Percentiles rank a stretch among this genome's conserved stretches.
Conservation (phyloP, 2,888 invertebrate species). For the Glaucopsyche alexis region DNA sequence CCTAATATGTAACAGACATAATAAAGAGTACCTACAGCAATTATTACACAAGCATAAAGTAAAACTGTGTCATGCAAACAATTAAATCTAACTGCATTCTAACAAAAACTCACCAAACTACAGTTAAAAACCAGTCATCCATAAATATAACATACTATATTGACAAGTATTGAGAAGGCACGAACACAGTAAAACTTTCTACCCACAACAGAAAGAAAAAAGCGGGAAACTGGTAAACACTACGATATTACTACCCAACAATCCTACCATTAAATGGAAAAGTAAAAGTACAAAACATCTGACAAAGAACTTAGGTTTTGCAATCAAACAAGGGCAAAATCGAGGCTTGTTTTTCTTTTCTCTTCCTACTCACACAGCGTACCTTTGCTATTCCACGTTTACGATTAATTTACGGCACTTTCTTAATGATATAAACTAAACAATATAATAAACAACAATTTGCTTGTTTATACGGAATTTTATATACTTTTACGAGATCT, state of each 20-base stretch:
- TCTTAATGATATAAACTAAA: slow-evolving; percentile 54
- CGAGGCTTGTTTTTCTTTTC: slow-evolving; percentile 64
- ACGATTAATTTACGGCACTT: slow-evolving; percentile 59
- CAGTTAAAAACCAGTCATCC: slow-evolving; percentile 53
- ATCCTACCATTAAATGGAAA: slow-evolving; percentile 28
- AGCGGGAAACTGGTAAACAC: slow-evolving; percentile 25
- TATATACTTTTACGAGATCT: slow-evolving; percentile 40
- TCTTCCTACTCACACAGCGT: slow-evolving; percentile 42
- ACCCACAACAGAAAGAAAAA: slow-evolving; percentile 29
- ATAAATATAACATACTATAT: slow-evolving; percentile 56
- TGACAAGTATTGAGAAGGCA: slow-evolving; percentile 35
- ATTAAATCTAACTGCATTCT: slow-evolving; percentile 52
- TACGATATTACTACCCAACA: background rate
- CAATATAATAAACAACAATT: slow-evolving; percentile 49
- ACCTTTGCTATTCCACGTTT: slow-evolving; percentile 52
- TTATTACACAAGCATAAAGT: slow-evolving; percentile 40
- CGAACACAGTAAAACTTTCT: slow-evolving; percentile 26
- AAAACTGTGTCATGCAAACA: slow-evolving; percentile 45
- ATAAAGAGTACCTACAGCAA: slow-evolving; percentile 21
- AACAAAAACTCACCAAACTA: slow-evolving; percentile 47
- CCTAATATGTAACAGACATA: slow-evolving; percentile 20
- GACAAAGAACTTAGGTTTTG: slow-evolving; percentile 74
- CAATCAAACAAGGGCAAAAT: slow-evolving; percentile 70
- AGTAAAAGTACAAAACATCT: slow-evolving; percentile 40
- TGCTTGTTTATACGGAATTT: slow-evolving; percentile 8